Evolutionary conservation across 2,113 vertebrate genomes (phyloP).

Genomic region (Cebidichthys violaceus): DNA sequence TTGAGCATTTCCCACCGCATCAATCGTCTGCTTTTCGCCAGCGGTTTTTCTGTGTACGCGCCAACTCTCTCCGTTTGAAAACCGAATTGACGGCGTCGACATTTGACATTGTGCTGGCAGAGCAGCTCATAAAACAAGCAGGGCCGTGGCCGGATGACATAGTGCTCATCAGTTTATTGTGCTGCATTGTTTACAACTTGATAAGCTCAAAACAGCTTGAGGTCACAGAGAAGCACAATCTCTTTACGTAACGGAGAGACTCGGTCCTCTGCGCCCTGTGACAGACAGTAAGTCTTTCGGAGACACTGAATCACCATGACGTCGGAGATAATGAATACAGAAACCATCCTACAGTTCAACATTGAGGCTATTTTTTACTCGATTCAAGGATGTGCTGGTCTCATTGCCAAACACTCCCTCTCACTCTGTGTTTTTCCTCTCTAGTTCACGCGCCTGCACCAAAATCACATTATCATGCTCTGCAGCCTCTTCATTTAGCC

Average conservation of each 20-base stretch:
- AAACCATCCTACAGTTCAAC: constrained; percentile 28
- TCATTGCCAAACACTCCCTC: constrained; percentile 38
- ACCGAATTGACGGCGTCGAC: constrained; percentile 23
- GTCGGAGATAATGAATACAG: constrained; percentile 54
- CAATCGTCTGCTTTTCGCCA: constrained; percentile 19
- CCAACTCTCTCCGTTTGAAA: constrained; percentile 16
- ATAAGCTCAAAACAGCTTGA: constrained; percentile 63
- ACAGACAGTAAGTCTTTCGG: constrained; percentile 44
- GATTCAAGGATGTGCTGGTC: constrained; percentile 33
- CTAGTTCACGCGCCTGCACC: constrained; percentile 43
- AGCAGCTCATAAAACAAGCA: constrained; percentile 36
- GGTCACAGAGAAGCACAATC: constrained; percentile 60
- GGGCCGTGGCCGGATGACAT: constrained; percentile 23
- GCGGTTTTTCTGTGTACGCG: constrained; percentile 9
- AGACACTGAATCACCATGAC: constrained; percentile 55
- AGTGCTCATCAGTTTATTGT: constrained; percentile 46
- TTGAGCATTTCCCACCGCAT: constrained; percentile 26
- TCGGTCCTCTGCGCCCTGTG: constrained; percentile 48
- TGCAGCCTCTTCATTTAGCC: constrained; percentile 61
- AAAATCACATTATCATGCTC: constrained; percentile 69
- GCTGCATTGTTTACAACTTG: constrained; percentile 66
- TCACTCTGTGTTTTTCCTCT: constrained; percentile 41
- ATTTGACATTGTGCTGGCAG: constrained; percentile 43
- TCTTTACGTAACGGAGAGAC: constrained; percentile 55
- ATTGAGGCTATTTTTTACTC: constrained; percentile 11